Evolutionary conservation across 2,797 vertebrate genomes (phyloP).

Genomic region (Sphenopsis melanotis): DNA sequence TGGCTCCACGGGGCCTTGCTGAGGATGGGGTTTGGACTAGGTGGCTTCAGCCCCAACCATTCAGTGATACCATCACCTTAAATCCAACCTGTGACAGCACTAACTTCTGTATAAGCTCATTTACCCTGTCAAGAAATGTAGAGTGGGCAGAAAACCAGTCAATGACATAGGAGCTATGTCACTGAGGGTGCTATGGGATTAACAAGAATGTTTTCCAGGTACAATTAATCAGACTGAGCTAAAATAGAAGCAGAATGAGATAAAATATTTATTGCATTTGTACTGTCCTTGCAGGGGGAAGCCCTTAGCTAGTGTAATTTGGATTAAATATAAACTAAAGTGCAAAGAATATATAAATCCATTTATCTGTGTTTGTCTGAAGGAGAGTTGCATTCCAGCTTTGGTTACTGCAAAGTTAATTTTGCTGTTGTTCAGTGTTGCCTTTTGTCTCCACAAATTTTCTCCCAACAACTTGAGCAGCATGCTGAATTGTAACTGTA

Average conservation of each 20-base stretch:
- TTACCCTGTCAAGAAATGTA: background rate
- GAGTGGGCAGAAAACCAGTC: background rate
- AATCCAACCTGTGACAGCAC: background rate
- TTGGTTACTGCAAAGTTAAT: background rate
- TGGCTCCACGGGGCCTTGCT: background rate
- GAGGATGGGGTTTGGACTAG: background rate
- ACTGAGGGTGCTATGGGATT: background rate
- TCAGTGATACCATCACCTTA: background rate
- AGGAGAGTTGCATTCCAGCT: background rate
- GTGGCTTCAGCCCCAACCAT: background rate
- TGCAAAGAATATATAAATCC: background rate
- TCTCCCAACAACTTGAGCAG: constrained; percentile 32
- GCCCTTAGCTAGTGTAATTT: background rate
- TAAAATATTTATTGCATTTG: background rate
- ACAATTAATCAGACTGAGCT: background rate
- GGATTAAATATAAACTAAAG: background rate
- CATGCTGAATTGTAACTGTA: constrained; percentile 35
- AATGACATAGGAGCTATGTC: background rate
- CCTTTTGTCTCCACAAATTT: background rate
- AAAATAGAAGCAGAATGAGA: background rate
- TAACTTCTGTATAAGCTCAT: background rate
- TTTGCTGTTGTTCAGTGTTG: background rate
- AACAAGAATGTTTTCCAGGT: background rate
- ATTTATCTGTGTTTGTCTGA: background rate
- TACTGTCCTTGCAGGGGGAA: background rate